Base-by-base conservation (phyloP, 1,140 invertebrate species). In the Brachionus angularis region DNA sequence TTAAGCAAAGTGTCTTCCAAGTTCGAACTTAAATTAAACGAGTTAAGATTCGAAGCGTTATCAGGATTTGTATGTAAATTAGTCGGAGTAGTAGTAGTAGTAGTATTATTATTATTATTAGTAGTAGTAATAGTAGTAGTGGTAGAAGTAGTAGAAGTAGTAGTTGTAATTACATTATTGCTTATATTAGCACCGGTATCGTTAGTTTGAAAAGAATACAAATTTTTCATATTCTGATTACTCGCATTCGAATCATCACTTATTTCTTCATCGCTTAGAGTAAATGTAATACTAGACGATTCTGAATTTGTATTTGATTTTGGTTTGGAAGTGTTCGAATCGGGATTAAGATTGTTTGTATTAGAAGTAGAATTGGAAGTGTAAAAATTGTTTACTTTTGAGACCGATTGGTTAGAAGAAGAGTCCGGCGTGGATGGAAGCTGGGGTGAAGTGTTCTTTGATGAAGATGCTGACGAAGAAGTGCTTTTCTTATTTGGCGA, bases 221-320 rank as follows among this genome's bases (percentile, higher is more conserved):
- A 16, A 58, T 58, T 58, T 23, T 67, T 46, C 8, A 67, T 33
- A 67, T 67, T 67, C 36, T 67, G 62, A 42, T 46, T 67, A 29
- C 62, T 67, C 4, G 62, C 62, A 44, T 67, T 67, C 1, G 62
- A 67, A 25, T 67, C 62, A 8, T 67, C 62, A 21, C 62, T 50
- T 47, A 67, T 67, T 50, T 67, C 62, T 10, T 67, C 62, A 50
- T 67, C 62, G 16, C 29, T 34, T 33, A 67, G 47, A 34, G 42
- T 67, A 23, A 67, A 67, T 47, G 62, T 67, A 4, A 58, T 58
- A 23, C 33, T 39, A 0, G 53, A 58, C 5, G 53, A 58, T 36
- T 58, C 33, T 0, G 53, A 58, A 16, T 29, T 58, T 29, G 50
- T 53, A 31, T 29, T 25, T 53, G 50, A 31, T 58, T 58, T n/a